Base-by-base conservation (phyloP, 30 jellyfish, hydroid and myxozoan species). In the Hydra vulgaris region DNA sequence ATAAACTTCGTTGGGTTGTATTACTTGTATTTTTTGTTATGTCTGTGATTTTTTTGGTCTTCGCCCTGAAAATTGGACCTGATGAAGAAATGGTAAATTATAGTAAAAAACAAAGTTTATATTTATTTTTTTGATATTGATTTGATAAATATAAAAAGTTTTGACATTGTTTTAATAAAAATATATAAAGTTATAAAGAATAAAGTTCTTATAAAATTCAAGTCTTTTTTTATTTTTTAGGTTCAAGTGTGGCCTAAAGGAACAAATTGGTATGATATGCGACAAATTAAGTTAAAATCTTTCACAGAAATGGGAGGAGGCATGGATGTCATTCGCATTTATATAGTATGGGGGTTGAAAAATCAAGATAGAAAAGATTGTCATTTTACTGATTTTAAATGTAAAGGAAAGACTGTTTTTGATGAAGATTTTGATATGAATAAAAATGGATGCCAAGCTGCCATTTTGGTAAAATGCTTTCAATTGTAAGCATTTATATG, bases 221-320 rank as follows among this genome's bases (percentile, higher is more conserved):
- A 40, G 12, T 12, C 5, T 40, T 12, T 40, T 40, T 40, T 40
- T 40, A 3, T 12, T n/a, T 40, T 54, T 23, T 20, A 90, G 97
- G 92, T 90, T 7, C 97, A 90, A 83, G 95, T 86, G 16, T 90
- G 97, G 97, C 90, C 95, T 54, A 89, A 88, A 27, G 95, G 95
- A 8, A 90, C 97, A 23, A 90, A 90, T 71, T 90, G 97, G 97
- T 90, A 90, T 76, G 97, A 90, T 68, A 87, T 90, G 68, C 84
- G 95, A 19, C 85, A 90, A 1, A 79, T 90, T 17, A 87, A 89
- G 5, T 74, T 86, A 56, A 82, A 86, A 0, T 83, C 83, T 69
- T 90, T 90, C 83, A 73, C 72, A 79, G 97, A 90, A 61, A 80
- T 95, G 61, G 97, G 97, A 19, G 97, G 78, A 18, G 97, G 97